phyloP scores from a whole-genome alignment of 1,140 invertebrate species.

The Conus betulinus region DNA sequence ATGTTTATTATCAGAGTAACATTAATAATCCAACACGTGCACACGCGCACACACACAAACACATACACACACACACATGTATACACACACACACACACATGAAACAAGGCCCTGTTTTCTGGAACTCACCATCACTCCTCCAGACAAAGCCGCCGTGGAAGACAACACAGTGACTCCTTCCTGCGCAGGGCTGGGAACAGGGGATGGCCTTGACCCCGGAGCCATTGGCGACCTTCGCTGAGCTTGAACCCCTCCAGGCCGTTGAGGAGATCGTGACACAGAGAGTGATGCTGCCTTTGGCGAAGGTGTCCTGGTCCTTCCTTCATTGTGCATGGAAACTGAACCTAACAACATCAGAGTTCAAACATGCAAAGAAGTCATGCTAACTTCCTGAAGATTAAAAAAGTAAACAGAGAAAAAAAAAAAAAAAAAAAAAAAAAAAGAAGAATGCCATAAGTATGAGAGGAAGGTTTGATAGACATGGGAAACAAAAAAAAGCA shows the following conservation, averaged over 20 bases:
- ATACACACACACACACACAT: too few species aligned
- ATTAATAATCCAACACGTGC: too few species aligned
- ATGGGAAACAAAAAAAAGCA: too few species aligned
- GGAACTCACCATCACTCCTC: neutral
- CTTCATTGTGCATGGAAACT: neutral
- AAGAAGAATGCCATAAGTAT: too few species aligned
- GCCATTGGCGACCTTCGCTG: slow-evolving; percentile 26
- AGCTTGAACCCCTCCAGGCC: neutral
- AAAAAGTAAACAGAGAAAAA: too few species aligned
- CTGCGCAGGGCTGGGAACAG: neutral
- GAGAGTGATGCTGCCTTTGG: slow-evolving; percentile 15
- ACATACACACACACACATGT: too few species aligned
- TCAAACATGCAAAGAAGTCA: too few species aligned
- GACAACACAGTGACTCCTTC: neutral
- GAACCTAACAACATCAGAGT: neutral
- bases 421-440: too few species aligned
- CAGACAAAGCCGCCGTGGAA: neutral
- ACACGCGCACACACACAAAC: too few species aligned
- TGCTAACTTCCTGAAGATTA: too few species aligned
- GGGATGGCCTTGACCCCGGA: slow-evolving; percentile 16
- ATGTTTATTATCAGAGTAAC: too few species aligned
- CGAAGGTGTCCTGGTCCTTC: slow-evolving; percentile 3
- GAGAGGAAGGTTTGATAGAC: too few species aligned
- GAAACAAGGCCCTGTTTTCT: neutral
- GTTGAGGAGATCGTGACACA: slow-evolving; percentile 13